These are phyloP conservation scores for Elysia crispata DNA, from an alignment of 2,888 invertebrate genomes.

Conservation along the genomic window DNA sequence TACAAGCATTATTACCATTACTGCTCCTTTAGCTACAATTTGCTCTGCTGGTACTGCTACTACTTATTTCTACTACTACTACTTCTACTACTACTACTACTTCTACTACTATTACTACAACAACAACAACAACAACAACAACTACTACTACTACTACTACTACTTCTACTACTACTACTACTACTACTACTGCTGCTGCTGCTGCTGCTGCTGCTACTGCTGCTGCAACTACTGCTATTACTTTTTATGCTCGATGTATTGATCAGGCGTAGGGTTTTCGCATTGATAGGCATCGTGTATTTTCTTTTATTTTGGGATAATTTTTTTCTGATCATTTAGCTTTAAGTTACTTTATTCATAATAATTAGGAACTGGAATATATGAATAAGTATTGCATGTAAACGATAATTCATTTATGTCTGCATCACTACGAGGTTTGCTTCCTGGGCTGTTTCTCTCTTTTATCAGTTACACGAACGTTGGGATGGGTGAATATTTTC, in stretches of 20 bases:
- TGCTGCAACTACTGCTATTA: slow-evolving; percentile 26
- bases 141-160: slow-evolving; percentile 32
- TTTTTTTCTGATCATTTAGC: too few relatives aligned
- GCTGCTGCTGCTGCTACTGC: slow-evolving; percentile 26
- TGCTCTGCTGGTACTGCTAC: slow-evolving; percentile 25
- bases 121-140: slow-evolving; percentile 32
- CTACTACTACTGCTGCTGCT: slow-evolving; percentile 12
- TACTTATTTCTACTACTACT: slow-evolving; percentile 33
- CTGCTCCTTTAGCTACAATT: slow-evolving; percentile 25
- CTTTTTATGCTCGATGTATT: slow-evolving; percentile 5
- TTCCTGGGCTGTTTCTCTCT: too few relatives aligned
- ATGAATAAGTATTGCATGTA: too few relatives aligned
- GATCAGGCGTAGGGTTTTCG: too few relatives aligned
- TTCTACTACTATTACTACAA: slow-evolving; percentile 36
- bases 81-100: slow-evolving; percentile 40
- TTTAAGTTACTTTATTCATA: too few relatives aligned
- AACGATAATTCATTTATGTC: too few relatives aligned
- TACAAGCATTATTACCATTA: slow-evolving; percentile 11
- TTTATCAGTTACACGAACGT: too few relatives aligned
- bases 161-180: slow-evolving; percentile 28
- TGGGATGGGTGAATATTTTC: too few relatives aligned
- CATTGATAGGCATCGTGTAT: too few relatives aligned
- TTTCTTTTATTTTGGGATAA: too few relatives aligned
- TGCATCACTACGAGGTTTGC: too few relatives aligned
- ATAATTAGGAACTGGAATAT: too few relatives aligned